These are phyloP conservation scores for Albula goreensis DNA, from an alignment of 2,113 vertebrate genomes.

Conservation along the genomic window DNA sequence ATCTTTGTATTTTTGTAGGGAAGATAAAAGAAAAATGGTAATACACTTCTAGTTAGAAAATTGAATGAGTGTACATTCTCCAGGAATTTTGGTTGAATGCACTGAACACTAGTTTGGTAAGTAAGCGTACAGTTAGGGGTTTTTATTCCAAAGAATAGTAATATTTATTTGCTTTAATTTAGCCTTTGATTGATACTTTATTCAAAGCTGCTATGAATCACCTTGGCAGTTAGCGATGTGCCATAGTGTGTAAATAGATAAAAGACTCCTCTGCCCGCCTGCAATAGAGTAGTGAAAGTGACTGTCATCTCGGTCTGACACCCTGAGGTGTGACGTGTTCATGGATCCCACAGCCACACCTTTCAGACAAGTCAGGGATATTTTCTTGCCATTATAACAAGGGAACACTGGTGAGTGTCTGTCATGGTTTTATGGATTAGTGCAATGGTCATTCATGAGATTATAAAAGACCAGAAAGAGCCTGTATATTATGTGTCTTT, in stretches of 20 bases:
- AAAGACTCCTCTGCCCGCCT: background rate
- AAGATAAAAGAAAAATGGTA: background rate
- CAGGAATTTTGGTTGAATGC: background rate
- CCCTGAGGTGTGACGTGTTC: background rate
- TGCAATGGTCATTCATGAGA: background rate
- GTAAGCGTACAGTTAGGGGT: background rate
- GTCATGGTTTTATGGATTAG: background rate
- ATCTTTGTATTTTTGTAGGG: background rate
- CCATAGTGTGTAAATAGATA: background rate
- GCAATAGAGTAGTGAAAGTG: background rate
- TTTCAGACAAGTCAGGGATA: background rate
- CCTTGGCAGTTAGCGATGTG: background rate
- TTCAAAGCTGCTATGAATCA: conserved; percentile 2
- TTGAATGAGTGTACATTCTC: background rate
- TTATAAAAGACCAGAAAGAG: background rate
- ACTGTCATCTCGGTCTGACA: background rate
- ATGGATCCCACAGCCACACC: background rate
- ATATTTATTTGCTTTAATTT: background rate
- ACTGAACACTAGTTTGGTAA: background rate
- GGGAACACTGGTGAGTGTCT: background rate
- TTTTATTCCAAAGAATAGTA: conserved; percentile 10
- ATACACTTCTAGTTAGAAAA: background rate
- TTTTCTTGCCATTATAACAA: background rate
- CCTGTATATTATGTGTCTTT: background rate
- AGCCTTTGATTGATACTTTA: background rate